phyloP scores from a whole-genome alignment of 2,888 invertebrate genomes.

The Apamea sordens region DNA sequence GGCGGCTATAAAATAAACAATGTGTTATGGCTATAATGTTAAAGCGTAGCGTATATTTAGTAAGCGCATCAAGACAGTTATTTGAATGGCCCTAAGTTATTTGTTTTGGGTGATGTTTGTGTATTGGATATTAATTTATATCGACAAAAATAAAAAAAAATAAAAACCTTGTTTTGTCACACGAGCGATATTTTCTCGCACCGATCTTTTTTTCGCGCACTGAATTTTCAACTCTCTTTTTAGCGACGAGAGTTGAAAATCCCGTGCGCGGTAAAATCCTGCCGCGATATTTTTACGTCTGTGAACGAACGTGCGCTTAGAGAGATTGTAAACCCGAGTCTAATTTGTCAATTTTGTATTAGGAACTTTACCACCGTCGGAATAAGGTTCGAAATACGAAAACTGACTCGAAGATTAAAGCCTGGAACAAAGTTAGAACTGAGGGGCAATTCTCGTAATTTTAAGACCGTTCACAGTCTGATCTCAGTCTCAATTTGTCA shows the following conservation, averaged over 20 bases:
- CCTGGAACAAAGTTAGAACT: background rate
- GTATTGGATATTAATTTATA: background rate
- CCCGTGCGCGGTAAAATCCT: background rate
- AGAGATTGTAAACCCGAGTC: background rate
- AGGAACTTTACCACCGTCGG: background rate
- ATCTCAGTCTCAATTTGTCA: no score
- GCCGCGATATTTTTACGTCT: no score
- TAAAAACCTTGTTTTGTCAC: background rate
- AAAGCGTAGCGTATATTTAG: constrained; percentile 10
- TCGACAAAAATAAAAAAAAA: background rate
- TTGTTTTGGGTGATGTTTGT: background rate
- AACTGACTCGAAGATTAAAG: background rate
- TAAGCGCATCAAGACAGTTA: constrained; percentile 8
- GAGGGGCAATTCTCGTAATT: no score
- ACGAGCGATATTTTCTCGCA: background rate
- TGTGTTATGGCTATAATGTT: constrained; percentile 18
- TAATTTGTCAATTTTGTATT: background rate
- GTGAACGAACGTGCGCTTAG: background rate
- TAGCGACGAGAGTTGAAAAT: background rate
- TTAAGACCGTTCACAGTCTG: no score
- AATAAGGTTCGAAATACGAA: background rate
- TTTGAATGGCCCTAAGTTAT: constrained; percentile 14
- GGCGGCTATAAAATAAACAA: constrained; percentile 45
- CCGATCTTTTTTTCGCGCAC: background rate
- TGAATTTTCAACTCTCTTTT: background rate